Conservation (phyloP, 1,140 invertebrate species). For the Bombus pascuorum region DNA sequence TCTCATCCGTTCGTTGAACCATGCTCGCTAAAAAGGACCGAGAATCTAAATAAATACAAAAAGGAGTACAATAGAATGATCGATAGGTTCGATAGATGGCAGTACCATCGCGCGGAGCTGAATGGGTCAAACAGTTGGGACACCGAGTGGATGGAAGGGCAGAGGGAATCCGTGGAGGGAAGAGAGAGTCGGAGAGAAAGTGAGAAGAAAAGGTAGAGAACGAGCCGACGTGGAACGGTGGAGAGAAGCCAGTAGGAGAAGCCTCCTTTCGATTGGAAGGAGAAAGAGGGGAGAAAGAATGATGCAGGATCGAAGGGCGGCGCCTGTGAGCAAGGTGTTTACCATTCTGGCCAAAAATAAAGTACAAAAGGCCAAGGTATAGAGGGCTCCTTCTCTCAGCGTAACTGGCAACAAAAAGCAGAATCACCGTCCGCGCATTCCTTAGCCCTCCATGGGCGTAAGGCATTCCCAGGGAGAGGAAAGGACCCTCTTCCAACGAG, state of each 20-base stretch:
- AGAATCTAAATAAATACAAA: background rate
- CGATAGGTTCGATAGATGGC: background rate
- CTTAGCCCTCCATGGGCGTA: slow-evolving; percentile 63
- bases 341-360: slow-evolving; percentile 80
- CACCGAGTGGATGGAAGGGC: slow-evolving; percentile 12
- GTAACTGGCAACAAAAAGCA: slow-evolving; percentile 76
- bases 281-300: slow-evolving; percentile 64
- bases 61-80: background rate
- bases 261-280: background rate
- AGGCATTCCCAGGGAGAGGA: slow-evolving; percentile 32
- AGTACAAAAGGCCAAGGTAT: slow-evolving; percentile 69
- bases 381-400: slow-evolving; percentile 28
- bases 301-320: slow-evolving; percentile 69
- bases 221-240: slow-evolving; percentile 10
- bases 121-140: background rate
- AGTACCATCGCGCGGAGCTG: background rate
- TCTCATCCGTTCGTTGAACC: background rate
- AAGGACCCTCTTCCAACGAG: slow-evolving; percentile 9
- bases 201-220: slow-evolving; percentile 47
- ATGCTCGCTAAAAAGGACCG: background rate
- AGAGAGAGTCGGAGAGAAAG: slow-evolving; percentile 42
- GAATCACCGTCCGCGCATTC: slow-evolving; percentile 69
- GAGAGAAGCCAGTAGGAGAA: background rate
- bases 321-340: slow-evolving; percentile 80
- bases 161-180: background rate